phyloP scores from a whole-genome alignment of 2,113 vertebrate genomes.

The Leucopsar rothschildi region DNA sequence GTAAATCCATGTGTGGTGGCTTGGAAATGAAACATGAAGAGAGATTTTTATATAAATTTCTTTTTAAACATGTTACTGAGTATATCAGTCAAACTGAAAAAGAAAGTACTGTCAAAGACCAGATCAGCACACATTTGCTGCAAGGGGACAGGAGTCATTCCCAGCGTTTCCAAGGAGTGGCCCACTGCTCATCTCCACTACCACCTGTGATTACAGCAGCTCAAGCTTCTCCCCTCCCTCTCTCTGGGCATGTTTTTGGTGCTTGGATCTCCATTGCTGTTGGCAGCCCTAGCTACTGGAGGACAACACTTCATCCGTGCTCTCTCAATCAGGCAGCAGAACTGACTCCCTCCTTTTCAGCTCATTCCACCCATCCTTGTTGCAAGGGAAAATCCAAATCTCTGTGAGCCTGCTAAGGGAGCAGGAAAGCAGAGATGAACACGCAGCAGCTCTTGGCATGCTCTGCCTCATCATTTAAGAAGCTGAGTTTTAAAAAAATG shows the following conservation, averaged over 20 bases:
- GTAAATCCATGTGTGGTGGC: background rate
- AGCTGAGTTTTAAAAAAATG: background rate
- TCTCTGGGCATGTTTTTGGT: background rate
- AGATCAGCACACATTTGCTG: background rate
- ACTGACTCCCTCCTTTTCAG: background rate
- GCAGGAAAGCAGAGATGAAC: background rate
- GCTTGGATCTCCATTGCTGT: background rate
- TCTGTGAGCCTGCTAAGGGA: background rate
- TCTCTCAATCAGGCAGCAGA: background rate
- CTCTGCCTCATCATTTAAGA: background rate
- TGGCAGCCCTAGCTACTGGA: background rate
- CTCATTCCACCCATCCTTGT: background rate
- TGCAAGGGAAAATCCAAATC: background rate
- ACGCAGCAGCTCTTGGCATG: background rate
- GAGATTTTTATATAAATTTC: background rate
- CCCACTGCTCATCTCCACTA: background rate
- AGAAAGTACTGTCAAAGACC: background rate
- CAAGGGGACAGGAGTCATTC: background rate
- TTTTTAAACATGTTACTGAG: background rate
- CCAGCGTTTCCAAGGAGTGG: background rate
- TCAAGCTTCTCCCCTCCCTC: background rate
- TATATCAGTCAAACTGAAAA: background rate
- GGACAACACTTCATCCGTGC: background rate
- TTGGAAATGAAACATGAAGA: background rate
- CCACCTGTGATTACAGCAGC: constrained; percentile 2